Conservation (phyloP, 2,797 vertebrate species). For the Melanotaenia parkinsoni region DNA sequence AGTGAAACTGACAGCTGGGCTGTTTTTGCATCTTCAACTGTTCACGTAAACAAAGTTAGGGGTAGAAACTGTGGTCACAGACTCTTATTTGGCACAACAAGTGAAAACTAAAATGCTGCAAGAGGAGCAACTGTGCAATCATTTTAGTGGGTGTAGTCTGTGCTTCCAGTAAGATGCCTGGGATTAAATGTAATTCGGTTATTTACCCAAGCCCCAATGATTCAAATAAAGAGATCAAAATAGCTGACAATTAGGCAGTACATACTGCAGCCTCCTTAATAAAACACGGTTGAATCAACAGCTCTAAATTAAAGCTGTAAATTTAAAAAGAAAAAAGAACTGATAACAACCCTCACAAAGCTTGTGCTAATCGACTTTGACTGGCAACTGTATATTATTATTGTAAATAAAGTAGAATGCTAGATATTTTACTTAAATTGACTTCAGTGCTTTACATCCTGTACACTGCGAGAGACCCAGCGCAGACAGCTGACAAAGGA, state of each 20-base stretch:
- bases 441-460: constrained; percentile 50
- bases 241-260: not conserved
- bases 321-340: not conserved
- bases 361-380: not conserved
- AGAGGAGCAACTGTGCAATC: not conserved
- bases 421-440: not conserved
- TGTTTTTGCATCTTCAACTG: constrained; percentile 11
- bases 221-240: not conserved
- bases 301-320: not conserved
- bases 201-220: not conserved
- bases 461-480: constrained; percentile 40
- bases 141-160: not conserved
- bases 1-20: constrained; percentile 60
- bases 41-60: constrained; percentile 14
- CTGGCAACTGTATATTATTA: not conserved
- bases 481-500: constrained; percentile 56
- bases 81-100: not conserved
- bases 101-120: not conserved
- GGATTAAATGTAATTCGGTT: not conserved
- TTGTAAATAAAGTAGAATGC: not conserved
- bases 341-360: not conserved
- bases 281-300: not conserved
- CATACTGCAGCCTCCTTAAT: not conserved
- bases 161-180: not conserved
- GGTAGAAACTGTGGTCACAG: constrained; percentile 16